Percentiles rank a stretch among this genome's conserved stretches.
Evolutionary conservation across 2,888 invertebrate species (phyloP).

Genomic region (Nysson spinosus): DNA sequence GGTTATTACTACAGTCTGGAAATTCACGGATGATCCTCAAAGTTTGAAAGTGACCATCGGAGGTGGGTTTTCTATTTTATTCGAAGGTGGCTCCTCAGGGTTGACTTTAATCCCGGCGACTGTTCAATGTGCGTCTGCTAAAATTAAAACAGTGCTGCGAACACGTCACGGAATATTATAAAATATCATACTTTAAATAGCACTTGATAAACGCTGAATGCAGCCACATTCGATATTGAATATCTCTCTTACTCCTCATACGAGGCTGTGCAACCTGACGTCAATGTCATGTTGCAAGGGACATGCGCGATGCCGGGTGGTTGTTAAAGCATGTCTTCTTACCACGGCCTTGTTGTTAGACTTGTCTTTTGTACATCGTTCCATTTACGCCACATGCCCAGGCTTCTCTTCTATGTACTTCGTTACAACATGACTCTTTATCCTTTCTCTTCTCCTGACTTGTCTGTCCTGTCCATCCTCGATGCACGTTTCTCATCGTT

Average conservation of each 20-base stretch:
- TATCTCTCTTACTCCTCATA: constrained; percentile 23
- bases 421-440: no score
- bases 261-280: constrained; percentile 46
- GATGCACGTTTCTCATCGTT: no score
- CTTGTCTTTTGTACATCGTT: constrained; percentile 6
- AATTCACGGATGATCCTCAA: no score
- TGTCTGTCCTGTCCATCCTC: no score
- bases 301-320: constrained; percentile 40
- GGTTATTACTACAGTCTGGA: no score
- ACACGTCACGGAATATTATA: not conserved
- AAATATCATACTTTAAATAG: constrained; percentile 15
- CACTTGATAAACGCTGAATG: constrained; percentile 22
- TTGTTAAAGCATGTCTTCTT: constrained; percentile 38
- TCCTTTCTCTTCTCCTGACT: not conserved
- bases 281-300: constrained; percentile 35
- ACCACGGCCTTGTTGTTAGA: constrained; percentile 10
- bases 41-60: no score
- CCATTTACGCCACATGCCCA: no score
- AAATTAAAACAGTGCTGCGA: not conserved
- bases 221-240: constrained; percentile 39
- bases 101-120: not conserved
- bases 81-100: not conserved
- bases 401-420: no score
- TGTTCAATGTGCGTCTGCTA: not conserved
- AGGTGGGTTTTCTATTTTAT: not conserved